Base-by-base conservation (phyloP, 2,797 vertebrate genomes). In the Nyctibius grandis region DNA sequence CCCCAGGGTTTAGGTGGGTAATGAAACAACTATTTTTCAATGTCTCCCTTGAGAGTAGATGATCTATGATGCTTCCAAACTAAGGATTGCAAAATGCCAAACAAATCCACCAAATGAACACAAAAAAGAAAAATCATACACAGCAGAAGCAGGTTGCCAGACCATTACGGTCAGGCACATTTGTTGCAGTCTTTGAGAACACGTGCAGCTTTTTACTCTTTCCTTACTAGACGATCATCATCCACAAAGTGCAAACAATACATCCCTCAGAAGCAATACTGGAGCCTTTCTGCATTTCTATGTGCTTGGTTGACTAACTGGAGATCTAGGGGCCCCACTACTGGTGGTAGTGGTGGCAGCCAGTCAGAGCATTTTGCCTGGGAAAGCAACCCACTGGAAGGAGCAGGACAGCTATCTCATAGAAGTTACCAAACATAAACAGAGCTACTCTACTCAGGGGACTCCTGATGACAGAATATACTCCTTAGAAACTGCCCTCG, bases 21-120 rank as follows among this genome's bases (percentile, higher is more conserved):
- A 97, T 88, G 83, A 97, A 97, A 91, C 67, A 92, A 94, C 79
- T 90, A 95, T 93, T 93, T 92, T 93, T 94, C 88, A 91, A 75
- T 50, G 91, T 96, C 93, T 93, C 68, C 50, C 83, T 93, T 47
- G 72, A 95, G 69, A 91, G 47, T 44, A 73, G 79, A 91, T 95
- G 94, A 97, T 97, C 85, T 88, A 97, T 50, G 85, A 91, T 45
- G 38, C 45, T 95, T 89, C 73, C 80, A 78, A 85, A 78, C 70
- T 59, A 84, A 90, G 53, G 38, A 67, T 2, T 89, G 48, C 34
- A 92, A 91, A 93, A 92, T 29, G 47, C 82, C 65, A 74, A 92
- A 88, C 53, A 91, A 90, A 88, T 54, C 45, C 68, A 93, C 63
- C 28, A 89, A 82, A 90, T 2, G 5, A 76, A 69, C 40, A 67